Conservation (phyloP, 1,140 invertebrate species). For the Megalonaias nervosa region DNA sequence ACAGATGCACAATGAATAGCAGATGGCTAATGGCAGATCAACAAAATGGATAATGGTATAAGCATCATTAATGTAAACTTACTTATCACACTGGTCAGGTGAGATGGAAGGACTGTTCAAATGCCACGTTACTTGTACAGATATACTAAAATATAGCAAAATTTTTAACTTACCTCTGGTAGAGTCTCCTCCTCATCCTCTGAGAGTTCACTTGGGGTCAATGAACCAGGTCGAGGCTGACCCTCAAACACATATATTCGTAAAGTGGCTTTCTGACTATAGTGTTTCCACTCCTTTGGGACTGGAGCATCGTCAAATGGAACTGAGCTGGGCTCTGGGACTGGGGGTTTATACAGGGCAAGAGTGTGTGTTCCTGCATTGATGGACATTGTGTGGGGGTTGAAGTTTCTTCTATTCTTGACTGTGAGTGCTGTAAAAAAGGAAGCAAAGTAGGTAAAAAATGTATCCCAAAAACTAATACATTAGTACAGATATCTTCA, state of each 20-base stretch:
- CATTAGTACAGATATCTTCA: too few relatives aligned
- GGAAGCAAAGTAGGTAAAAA: too few relatives aligned
- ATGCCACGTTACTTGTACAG: too few relatives aligned
- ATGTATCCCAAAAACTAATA: too few relatives aligned
- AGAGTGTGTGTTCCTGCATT: conserved; percentile 65
- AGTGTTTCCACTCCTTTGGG: conserved; percentile 52
- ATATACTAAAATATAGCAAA: too few relatives aligned
- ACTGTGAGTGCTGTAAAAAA: conserved; percentile 46
- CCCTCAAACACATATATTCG: conserved; percentile 66
- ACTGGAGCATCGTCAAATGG: conserved; percentile 49
- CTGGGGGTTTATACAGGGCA: conserved; percentile 63
- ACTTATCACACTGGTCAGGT: too few relatives aligned
- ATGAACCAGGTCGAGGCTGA: conserved; percentile 60
- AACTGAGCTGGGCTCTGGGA: conserved; percentile 56
- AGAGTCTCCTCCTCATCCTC: conserved; percentile 65
- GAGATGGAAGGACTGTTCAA: too few relatives aligned
- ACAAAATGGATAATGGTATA: too few relatives aligned
- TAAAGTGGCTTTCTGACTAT: conserved; percentile 57
- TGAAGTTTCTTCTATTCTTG: conserved; percentile 52
- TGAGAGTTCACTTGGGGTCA: conserved; percentile 67
- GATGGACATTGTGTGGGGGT: conserved; percentile 54
- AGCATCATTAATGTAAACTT: too few relatives aligned
- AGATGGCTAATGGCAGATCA: too few relatives aligned
- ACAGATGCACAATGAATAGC: too few relatives aligned
- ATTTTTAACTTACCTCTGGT: conserved; percentile 52